Evolutionary conservation across 2,113 vertebrate genomes (phyloP).

Genomic region (Damaliscus lunatus): DNA sequence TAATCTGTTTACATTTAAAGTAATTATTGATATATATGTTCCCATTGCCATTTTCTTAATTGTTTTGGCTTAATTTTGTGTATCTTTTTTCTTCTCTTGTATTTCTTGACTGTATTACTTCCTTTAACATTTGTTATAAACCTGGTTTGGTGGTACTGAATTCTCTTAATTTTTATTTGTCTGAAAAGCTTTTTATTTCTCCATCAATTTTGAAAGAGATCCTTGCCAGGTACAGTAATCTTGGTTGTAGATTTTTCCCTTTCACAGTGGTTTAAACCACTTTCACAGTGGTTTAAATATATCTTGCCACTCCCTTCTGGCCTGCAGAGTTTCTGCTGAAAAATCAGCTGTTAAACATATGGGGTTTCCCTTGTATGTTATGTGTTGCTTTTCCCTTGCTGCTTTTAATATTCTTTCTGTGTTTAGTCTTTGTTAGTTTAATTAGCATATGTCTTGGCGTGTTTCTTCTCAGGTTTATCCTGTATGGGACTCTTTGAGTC

Average conservation of each 20-base stretch:
- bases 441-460: neutral
- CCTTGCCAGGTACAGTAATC: neutral
- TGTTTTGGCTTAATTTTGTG: neutral
- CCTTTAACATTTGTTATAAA: neutral
- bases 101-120: neutral
- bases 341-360: neutral
- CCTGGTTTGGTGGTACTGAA: neutral
- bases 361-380: neutral
- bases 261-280: neutral
- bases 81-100: neutral
- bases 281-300: neutral
- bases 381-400: neutral
- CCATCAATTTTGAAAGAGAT: neutral
- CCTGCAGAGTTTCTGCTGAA: neutral
- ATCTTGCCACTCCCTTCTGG: neutral
- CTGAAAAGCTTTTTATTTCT: neutral
- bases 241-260: neutral
- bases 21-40: neutral
- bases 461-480: neutral
- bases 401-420: neutral
- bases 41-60: neutral
- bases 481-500: neutral
- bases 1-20: neutral
- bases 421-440: neutral
- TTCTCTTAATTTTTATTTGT: neutral